Base-by-base conservation (phyloP, 35 echinoderm and acorn worm genomes). In the Ophiothrix spiculata region DNA sequence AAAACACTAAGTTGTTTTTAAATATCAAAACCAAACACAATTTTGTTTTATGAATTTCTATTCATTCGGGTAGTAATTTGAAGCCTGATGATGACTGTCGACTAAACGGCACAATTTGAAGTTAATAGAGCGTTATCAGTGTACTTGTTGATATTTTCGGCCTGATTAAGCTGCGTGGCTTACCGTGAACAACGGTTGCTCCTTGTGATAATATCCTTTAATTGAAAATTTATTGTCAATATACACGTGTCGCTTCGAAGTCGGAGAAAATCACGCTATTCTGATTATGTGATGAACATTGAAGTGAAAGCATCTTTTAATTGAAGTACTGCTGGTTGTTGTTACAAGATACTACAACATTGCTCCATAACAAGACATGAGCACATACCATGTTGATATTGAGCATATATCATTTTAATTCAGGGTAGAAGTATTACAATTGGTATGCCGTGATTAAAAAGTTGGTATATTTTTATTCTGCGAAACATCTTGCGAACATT, bases 101-200 rank as follows among this genome's bases (percentile, higher is more conserved):
- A 12, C 23, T 69, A n/a, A 69, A 69, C 60, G 60, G 16, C 60
- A 25, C 60, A 69, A 69, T 69, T 15, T n/a, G 60, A 69, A 69
- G 60, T 69, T 69, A 69, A 69, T 69, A 69, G 60, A 69, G 60
- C 60, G 25, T 69, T 28, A 25, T 25, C 60, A 28, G 60, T n/a
- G n/a, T 28, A 69, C 60, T 69, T 69, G 60, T 69, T 69, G 60
- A 69, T 69, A 69, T 69, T 69, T 69, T 69, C 60, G 25, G 60
- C 60, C 23, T 69, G 60, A 69, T 69, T 69, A 69, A 10, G 10
- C 60, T 28, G 60, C 29, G 60, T 69, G 60, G 60, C 29, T 69
- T 69, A 25, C 60, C 60, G 29, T 69, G 25, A 69, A 15, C 16
- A n/a, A 28, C 60, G 23, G 25, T 69, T 54, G 8, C 21, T 69